These are phyloP conservation scores for Mungos mungo DNA, from an alignment of 2,113 vertebrate species.

Conservation along the genomic window DNA sequence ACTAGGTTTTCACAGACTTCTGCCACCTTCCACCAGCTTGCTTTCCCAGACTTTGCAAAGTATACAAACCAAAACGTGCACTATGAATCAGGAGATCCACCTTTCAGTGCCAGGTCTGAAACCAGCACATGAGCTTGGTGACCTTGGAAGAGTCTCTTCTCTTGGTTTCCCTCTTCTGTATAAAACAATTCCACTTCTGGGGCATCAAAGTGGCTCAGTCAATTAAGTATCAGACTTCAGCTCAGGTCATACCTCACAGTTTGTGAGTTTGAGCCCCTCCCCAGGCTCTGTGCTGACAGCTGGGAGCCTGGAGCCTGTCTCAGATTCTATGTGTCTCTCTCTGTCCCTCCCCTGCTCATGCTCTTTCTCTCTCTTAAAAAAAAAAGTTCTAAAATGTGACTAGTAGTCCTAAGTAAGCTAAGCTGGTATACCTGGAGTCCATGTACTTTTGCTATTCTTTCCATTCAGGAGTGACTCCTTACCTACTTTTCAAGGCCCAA, in stretches of 20 bases:
- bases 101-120: neutral
- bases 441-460: neutral
- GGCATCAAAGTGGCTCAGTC: no score
- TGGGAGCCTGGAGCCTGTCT: no score
- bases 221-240: no score
- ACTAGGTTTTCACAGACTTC: neutral
- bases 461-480: neutral
- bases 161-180: neutral
- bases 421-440: neutral
- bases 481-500: neutral
- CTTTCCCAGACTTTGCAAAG: neutral
- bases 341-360: no score
- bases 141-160: neutral
- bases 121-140: neutral
- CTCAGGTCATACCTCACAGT: no score
- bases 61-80: neutral
- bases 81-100: neutral
- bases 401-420: neutral
- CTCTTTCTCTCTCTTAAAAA: no score
- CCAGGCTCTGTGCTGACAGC: no score
- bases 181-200: neutral
- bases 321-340: no score
- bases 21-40: neutral
- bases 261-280: no score
- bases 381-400: neutral